Conservation (phyloP, 1,140 invertebrate genomes). For the Lepidurus couesii region DNA sequence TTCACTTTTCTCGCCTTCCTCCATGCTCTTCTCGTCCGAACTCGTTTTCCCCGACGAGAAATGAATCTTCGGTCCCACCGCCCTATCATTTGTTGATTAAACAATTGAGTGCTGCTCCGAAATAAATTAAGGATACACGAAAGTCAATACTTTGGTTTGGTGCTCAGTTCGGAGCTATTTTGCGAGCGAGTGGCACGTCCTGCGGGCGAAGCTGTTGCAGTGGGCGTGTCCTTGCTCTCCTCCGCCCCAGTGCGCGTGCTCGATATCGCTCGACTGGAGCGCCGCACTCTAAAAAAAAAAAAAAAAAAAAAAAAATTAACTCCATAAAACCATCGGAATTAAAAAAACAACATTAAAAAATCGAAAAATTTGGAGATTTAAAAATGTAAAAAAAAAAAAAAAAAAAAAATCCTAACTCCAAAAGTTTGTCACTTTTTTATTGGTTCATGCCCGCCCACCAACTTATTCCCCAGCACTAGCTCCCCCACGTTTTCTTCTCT, state of each 20-base stretch:
- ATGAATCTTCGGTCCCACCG: not conserved
- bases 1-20: not conserved
- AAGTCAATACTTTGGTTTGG: slow-evolving; percentile 31
- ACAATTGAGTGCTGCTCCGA: not conserved
- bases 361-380: no score
- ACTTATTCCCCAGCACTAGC: not conserved
- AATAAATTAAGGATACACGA: not conserved
- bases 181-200: slow-evolving; percentile 29
- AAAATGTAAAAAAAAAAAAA: no score
- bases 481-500: not conserved
- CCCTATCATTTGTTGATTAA: not conserved
- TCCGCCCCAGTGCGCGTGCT: not conserved
- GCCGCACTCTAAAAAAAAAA: not conserved
- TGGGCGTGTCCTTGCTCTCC: not conserved
- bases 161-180: slow-evolving; percentile 26
- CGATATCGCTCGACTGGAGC: not conserved
- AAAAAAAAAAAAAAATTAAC: no score
- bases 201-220: not conserved
- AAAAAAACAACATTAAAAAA: no score
- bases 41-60: not conserved
- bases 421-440: no score
- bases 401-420: no score
- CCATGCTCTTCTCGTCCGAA: not conserved
- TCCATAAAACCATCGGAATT: no score
- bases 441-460: not conserved